Base-by-base conservation (phyloP, 2,797 vertebrate genomes). In the Sebastes matsubarae region DNA sequence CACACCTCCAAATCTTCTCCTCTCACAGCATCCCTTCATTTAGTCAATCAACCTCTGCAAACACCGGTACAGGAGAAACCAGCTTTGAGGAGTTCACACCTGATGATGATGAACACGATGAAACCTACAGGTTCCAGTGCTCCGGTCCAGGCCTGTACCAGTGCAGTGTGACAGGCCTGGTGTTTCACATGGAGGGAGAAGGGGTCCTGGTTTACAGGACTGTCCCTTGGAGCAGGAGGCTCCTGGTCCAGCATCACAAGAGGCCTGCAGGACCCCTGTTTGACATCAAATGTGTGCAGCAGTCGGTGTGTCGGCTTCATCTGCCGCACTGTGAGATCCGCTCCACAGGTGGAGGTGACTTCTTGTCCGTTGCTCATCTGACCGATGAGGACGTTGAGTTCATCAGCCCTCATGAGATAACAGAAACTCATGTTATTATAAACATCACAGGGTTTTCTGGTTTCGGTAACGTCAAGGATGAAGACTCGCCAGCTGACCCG, bases 261-360 rank as follows among this genome's bases (percentile, higher is more conserved):
- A 75, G 64, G 59, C 87, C 89, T 61, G 89, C 85, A 68, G 87
- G 89, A 58, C 87, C 89, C 16, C 81, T 90, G 84, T 90, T 90
- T 67, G 81, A 87, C 77, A 75, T 90, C 63, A 10, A 13, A 8
- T 87, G 81, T 57, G 14, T 2, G 42, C 68, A 79, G 59, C 22
- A 18, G 68, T 80, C 72, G 11, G 57, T 87, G 80, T 12, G 64
- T 58, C 72, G 73, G 75, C 89, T 90, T 65, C 84, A 90, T 16
- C 84, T 90, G 18, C 86, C 86, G 6, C 88, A 88, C 78, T 85
- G 86, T 67, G 79, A 88, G 83, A 70, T 81, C 78, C 27, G 18
- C 60, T 81, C 64, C 77, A 73, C 72, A n/a, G 76, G 69, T 4
- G 61, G 61, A 16, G 4, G 59, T 13, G 3, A 4, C 0, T 69